These are phyloP conservation scores for Strix uralensis DNA, from an alignment of 2,113 vertebrate genomes.

Conservation along the genomic window DNA sequence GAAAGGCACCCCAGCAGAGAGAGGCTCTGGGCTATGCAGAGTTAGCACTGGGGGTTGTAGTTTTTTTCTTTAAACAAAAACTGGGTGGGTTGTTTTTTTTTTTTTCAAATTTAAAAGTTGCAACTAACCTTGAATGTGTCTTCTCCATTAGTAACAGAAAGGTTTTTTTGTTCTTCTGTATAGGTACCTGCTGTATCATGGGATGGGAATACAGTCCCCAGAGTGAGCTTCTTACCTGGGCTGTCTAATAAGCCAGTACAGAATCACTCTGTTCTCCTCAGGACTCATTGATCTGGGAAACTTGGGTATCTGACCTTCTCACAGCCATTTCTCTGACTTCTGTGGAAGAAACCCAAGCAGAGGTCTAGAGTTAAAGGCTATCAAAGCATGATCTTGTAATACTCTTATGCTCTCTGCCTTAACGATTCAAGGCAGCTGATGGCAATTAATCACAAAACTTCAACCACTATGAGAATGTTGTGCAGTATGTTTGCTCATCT, in stretches of 20 bases:
- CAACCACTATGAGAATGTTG: not conserved
- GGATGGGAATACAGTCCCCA: not conserved
- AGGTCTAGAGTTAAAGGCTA: not conserved
- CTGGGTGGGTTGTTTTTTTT: accelerated
- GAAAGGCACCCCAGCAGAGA: not conserved
- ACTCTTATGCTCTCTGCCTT: not conserved
- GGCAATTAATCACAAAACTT: not conserved
- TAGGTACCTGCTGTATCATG: not conserved
- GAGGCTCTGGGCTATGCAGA: accelerated
- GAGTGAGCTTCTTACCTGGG: not conserved
- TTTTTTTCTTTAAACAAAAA: not conserved
- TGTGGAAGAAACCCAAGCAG: not conserved
- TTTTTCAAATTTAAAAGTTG: not conserved
- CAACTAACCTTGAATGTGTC: not conserved
- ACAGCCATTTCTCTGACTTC: not conserved
- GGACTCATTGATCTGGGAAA: not conserved
- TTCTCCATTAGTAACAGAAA: not conserved
- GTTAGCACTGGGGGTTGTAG: not conserved
- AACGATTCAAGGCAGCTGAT: not conserved
- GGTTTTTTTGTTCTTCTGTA: not conserved
- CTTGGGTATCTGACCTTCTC: not conserved
- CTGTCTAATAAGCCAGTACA: not conserved
- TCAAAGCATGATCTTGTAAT: not conserved
- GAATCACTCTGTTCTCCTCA: not conserved
- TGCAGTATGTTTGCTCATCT: not conserved